Evolutionary conservation across 2,888 invertebrate genomes (phyloP).

Genomic region (Notocelia uddmanniana): DNA sequence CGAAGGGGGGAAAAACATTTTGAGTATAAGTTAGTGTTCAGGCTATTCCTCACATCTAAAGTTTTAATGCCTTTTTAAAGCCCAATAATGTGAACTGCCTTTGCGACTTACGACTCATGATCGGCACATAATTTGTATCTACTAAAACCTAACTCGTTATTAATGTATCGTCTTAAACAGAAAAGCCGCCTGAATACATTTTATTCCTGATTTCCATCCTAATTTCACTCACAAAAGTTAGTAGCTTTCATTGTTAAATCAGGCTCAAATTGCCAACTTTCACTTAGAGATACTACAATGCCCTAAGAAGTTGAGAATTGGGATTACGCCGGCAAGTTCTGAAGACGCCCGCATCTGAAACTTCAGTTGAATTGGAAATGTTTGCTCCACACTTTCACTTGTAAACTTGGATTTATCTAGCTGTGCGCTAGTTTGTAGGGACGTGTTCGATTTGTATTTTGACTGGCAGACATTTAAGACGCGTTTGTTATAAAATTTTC

Average conservation of each 20-base stretch:
- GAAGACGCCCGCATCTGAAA: conserved; percentile 42
- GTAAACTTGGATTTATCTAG: conserved; percentile 27
- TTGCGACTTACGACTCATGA: too few relatives aligned
- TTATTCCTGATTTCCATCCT: too few relatives aligned
- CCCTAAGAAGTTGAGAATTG: conserved; percentile 6
- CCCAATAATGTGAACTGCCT: too few relatives aligned
- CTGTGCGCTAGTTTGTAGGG: conserved; percentile 24
- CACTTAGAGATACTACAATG: background rate
- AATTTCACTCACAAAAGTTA: background rate
- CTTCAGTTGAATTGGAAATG: conserved; percentile 35
- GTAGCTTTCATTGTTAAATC: background rate
- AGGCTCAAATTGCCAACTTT: conserved; percentile 9
- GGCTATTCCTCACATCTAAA: too few relatives aligned
- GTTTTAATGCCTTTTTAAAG: too few relatives aligned
- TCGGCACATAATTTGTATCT: too few relatives aligned
- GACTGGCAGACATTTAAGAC: background rate
- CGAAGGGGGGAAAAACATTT: too few relatives aligned
- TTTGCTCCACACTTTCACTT: conserved; percentile 45
- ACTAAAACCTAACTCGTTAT: too few relatives aligned
- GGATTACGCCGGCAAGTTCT: conserved; percentile 26
- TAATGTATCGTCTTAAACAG: too few relatives aligned
- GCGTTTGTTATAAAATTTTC: too few relatives aligned
- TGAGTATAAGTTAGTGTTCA: too few relatives aligned
- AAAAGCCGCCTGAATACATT: too few relatives aligned
- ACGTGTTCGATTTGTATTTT: background rate